Conservation (phyloP, 2,113 vertebrate species). For the Carassius carassius region DNA sequence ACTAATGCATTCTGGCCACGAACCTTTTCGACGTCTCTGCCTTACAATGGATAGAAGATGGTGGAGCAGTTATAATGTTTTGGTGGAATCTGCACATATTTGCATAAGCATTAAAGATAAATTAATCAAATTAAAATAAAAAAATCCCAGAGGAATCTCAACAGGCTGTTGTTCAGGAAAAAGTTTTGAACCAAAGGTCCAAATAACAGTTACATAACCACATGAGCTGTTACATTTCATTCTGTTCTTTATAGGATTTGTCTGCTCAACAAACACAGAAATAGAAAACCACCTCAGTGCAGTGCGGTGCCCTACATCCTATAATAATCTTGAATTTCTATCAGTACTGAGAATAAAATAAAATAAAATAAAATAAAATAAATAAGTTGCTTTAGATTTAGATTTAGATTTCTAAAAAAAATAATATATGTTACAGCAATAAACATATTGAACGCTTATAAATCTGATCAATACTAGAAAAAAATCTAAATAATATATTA, state of each 20-base stretch:
- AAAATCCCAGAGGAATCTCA: not conserved
- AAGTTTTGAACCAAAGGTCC: constrained; percentile 1
- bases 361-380: too few relatives aligned
- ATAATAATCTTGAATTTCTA: not conserved
- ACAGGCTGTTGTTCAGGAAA: constrained; percentile 20
- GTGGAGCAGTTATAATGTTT: not conserved
- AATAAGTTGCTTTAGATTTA: too few relatives aligned
- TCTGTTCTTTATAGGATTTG: not conserved
- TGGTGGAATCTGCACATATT: constrained; percentile 8
- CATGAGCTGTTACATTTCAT: not conserved
- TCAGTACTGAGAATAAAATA: not conserved
- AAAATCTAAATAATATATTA: not conserved
- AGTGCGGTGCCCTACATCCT: not conserved
- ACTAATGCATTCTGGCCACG: constrained; percentile 38
- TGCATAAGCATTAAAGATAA: not conserved
- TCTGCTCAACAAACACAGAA: not conserved
- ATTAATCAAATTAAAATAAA: too few relatives aligned
- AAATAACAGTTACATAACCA: not conserved
- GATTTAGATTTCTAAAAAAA: too few relatives aligned
- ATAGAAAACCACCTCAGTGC: not conserved
- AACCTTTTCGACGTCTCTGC: constrained; percentile 7
- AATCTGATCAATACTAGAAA: not conserved
- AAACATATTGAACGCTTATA: not conserved
- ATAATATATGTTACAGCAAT: not conserved
- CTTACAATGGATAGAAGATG: not conserved